Conservation (phyloP, 2,113 vertebrate species). For the Henicopernis longicauda region DNA sequence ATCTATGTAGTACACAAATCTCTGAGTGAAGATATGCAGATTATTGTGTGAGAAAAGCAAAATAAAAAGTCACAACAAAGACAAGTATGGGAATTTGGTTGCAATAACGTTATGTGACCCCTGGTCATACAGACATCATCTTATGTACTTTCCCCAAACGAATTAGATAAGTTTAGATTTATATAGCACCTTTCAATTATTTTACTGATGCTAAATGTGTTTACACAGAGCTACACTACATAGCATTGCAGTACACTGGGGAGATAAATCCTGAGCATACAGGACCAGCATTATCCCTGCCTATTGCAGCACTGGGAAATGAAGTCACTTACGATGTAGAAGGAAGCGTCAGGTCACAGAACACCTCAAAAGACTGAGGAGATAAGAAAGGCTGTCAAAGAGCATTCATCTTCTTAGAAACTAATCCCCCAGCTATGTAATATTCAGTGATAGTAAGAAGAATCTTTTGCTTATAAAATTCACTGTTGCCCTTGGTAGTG, state of each 20-base stretch:
- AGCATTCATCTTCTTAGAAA: background rate
- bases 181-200: slow-evolving; percentile 2
- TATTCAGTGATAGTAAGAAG: background rate
- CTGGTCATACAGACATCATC: background rate
- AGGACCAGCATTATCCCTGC: background rate
- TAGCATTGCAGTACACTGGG: background rate
- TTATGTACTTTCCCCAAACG: background rate
- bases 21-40: background rate
- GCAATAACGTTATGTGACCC: background rate
- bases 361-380: background rate
- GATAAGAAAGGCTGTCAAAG: background rate
- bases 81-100: background rate
- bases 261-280: background rate
- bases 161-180: background rate
- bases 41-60: background rate
- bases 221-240: background rate
- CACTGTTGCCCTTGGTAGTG: background rate
- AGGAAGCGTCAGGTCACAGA: background rate
- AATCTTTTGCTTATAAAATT: background rate
- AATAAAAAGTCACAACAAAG: background rate
- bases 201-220: slow-evolving; percentile 9
- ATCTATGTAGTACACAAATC: background rate
- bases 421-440: background rate
- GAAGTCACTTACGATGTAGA: background rate
- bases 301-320: background rate